phyloP scores from a whole-genome alignment of 92 coral and sea anemone species.

The Paragorgia papillata region DNA sequence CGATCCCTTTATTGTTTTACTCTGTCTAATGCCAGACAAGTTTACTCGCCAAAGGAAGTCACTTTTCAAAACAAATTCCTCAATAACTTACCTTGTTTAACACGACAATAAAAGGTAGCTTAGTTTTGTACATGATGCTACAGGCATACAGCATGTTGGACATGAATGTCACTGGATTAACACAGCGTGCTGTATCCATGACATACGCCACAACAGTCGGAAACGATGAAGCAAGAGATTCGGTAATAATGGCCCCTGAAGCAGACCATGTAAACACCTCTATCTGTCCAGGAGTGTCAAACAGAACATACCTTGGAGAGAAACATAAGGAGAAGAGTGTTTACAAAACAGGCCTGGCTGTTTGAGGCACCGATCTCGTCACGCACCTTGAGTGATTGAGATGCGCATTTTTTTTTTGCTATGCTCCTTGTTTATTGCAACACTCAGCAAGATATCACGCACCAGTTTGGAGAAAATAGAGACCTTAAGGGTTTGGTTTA shows the following conservation, averaged over 20 bases:
- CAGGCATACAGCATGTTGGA: constrained; percentile 99
- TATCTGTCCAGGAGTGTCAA: constrained; percentile 98
- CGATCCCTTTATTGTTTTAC: no score
- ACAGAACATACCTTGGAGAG: constrained; percentile 73
- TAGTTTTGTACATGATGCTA: constrained; percentile 92
- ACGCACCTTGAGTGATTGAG: no score
- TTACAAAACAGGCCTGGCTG: no score
- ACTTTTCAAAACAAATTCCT: neutral
- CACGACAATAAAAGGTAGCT: constrained; percentile 74
- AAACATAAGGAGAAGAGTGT: no score
- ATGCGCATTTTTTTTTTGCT: no score
- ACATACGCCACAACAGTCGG: constrained; percentile 92
- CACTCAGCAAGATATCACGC: no score
- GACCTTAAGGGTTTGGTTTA: no score
- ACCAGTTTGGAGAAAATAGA: no score
- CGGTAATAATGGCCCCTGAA: constrained; percentile 93
- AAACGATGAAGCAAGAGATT: constrained; percentile 88
- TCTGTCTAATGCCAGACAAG: no score
- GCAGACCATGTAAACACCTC: constrained; percentile 99
- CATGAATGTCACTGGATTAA: constrained; percentile 94
- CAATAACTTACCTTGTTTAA: constrained; percentile 69
- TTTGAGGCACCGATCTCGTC: no score
- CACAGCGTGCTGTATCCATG: constrained; percentile 89
- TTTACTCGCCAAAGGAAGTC: no score
- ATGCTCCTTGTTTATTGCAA: no score